Base-by-base conservation (phyloP, 2,888 invertebrate species). In the Ectobius pallidus region DNA sequence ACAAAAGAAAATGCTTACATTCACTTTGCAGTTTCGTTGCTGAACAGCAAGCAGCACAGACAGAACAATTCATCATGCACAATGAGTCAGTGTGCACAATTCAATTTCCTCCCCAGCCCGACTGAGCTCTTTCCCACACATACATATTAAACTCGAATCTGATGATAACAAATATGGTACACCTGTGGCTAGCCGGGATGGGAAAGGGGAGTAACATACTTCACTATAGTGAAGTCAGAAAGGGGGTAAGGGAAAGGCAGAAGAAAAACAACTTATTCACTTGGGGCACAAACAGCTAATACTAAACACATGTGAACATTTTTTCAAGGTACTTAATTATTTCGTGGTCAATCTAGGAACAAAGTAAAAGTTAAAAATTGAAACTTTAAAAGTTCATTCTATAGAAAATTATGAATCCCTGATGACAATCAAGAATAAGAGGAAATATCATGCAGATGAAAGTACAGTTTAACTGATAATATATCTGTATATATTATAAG, bases 381-480 rank as follows among this genome's bases (percentile, higher is more conserved):
- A 68, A 44, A 71, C 34, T 46, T 69, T 30, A 22, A 55, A 34
- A 39, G 27, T 44, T 44, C 25, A 27, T 27, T 44, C 62, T 49
- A 65, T 27, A 72, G 27, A 70, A 72, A 69, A 74, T 74, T 55
- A 72, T 70, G 44, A 73, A 69, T 69, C 65, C 69, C 71, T 74
- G 65, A 42, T 65, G 63, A 74, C 71, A 71, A 55, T 55, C 63
- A 73, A 68, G 73, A 73, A 70, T 49, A 70, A 70, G 74, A 74
- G 52, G 72, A 73, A 73, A 70, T 68, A 73, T 68, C 73, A 72
- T 73, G 73, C 71, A 71, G 72, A 72, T 73, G 61, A 75, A 75
- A 73, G 65, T 70, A 73, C 71, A 73, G 67, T 71, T 73, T 74
- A 75, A 75, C 74, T 70, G 70, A 75, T 74, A 73, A 75, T 75